Evolutionary conservation across 1,140 invertebrate genomes (phyloP).

Genomic region (Whitmania pigra): DNA sequence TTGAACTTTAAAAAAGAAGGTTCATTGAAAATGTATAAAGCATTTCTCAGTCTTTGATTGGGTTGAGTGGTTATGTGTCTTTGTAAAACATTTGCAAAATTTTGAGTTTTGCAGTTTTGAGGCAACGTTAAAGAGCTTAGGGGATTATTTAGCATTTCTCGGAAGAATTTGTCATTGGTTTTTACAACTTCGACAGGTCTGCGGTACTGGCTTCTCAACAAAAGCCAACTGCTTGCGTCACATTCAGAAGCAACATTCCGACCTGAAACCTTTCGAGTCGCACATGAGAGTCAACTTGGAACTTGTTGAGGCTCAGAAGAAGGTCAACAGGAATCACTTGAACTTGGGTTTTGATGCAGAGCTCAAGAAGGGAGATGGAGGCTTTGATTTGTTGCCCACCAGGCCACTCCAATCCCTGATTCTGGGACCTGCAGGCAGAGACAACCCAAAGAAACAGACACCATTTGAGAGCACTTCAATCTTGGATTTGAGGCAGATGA

Average conservation of each 20-base stretch:
- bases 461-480: not conserved
- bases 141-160: not conserved
- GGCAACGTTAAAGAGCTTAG: not conserved
- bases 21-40: too few relatives aligned
- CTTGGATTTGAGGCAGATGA: not conserved
- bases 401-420: too few relatives aligned
- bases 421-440: not conserved
- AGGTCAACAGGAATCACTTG: slow-evolving; percentile 9
- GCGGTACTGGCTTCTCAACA: slow-evolving; percentile 42
- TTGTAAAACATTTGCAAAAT: not conserved
- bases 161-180: not conserved
- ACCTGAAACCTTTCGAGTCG: slow-evolving; percentile 23
- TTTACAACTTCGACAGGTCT: slow-evolving; percentile 26
- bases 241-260: slow-evolving; percentile 41
- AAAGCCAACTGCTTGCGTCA: slow-evolving; percentile 44
- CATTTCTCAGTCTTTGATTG: not conserved
- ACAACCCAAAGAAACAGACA: not conserved
- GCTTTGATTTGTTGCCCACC: too few relatives aligned
- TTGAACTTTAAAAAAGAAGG: too few relatives aligned
- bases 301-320: not conserved
- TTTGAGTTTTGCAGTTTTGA: not conserved
- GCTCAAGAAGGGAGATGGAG: not conserved
- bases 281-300: slow-evolving; percentile 15
- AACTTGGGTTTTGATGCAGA: slow-evolving; percentile 19
- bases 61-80: not conserved